phyloP scores from a whole-genome alignment of 1,140 invertebrate genomes.

The Trachelipus rathkii region DNA sequence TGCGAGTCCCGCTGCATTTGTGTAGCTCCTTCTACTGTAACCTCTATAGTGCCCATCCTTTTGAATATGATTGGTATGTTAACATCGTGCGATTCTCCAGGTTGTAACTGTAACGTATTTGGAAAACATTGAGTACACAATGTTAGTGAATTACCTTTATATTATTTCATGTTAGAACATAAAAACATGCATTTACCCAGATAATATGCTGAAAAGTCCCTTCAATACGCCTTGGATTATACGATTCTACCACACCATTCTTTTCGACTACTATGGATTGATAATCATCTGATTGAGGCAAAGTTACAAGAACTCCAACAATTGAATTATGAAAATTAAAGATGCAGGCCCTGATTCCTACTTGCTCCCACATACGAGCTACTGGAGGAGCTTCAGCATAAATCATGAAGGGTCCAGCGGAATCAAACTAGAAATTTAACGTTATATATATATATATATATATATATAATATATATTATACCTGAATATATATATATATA shows the following conservation, averaged over 20 bases:
- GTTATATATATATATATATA: too few relatives aligned
- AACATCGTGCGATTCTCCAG: slow-evolving; percentile 47
- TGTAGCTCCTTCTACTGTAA: slow-evolving; percentile 54
- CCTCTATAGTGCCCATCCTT: slow-evolving; percentile 51
- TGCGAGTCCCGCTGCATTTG: slow-evolving; percentile 51
- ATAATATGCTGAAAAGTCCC: slow-evolving; percentile 54
- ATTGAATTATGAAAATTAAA: slow-evolving; percentile 44
- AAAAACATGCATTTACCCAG: slow-evolving; percentile 49
- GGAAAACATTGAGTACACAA: not conserved
- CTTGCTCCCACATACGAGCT: slow-evolving; percentile 44
- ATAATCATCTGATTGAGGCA: slow-evolving; percentile 54
- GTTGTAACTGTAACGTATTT: slow-evolving; percentile 26
- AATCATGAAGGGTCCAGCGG: slow-evolving; percentile 41
- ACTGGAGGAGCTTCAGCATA: slow-evolving; percentile 40
- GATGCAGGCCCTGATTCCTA: slow-evolving; percentile 42
- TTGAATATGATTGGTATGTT: slow-evolving; percentile 50
- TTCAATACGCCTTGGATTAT: slow-evolving; percentile 50
- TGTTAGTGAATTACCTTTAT: not conserved
- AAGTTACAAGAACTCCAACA: slow-evolving; percentile 51
- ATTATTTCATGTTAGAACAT: not conserved
- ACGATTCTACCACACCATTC: slow-evolving; percentile 56
- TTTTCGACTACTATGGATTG: slow-evolving; percentile 58
- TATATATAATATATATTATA: not conserved
- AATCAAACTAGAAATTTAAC: slow-evolving; percentile 35
- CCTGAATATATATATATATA: too few relatives aligned